Evolutionary conservation across 2,888 invertebrate species (phyloP).

Genomic region (Cosmia pyralina): DNA sequence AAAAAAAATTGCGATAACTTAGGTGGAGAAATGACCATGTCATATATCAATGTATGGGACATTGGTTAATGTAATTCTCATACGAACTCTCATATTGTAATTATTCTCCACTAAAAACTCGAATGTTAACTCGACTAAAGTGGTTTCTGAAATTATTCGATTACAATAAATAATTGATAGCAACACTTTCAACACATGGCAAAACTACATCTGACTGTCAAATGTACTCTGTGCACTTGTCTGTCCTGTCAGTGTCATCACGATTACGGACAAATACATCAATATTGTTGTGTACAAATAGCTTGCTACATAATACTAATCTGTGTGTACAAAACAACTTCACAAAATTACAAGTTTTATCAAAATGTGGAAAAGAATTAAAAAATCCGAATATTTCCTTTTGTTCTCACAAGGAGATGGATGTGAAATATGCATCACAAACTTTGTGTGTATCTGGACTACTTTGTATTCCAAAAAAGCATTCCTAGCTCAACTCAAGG

Average conservation of each 20-base stretch:
- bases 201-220: neutral
- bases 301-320: too few species aligned
- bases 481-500: constrained; percentile 75
- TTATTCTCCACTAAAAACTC: too few species aligned
- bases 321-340: constrained; percentile 3
- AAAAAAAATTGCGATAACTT: too few species aligned
- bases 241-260: constrained; percentile 17
- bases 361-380: constrained; percentile 73
- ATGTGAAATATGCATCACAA: constrained; percentile 73
- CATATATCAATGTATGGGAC: too few species aligned
- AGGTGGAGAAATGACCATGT: too few species aligned
- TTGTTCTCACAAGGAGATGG: constrained; percentile 50
- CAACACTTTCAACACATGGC: constrained; percentile 7
- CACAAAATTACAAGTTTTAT: neutral
- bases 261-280: constrained; percentile 17
- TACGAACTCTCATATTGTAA: too few species aligned
- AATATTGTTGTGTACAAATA: too few species aligned
- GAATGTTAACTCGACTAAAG: constrained; percentile 20
- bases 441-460: constrained; percentile 75
- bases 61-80: too few species aligned
- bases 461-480: constrained; percentile 63
- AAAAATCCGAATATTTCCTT: constrained; percentile 65
- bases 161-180: neutral
- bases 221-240: too few species aligned
- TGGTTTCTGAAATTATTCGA: neutral